Conservation (phyloP, 2,797 vertebrate species). For the Oreonectes daqikongensis region DNA sequence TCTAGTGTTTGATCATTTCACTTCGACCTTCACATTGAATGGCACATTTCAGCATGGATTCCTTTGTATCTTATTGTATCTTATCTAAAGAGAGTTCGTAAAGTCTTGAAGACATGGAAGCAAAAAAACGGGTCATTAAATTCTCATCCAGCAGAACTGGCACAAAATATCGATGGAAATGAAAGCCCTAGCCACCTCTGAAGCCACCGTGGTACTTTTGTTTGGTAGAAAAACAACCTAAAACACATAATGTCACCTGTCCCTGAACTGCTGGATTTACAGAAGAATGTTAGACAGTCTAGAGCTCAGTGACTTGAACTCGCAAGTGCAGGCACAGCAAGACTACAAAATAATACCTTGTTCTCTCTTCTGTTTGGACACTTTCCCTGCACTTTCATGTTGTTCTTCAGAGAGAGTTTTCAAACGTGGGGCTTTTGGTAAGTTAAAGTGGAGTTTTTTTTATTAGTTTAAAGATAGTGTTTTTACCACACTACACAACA, state of each 20-base stretch:
- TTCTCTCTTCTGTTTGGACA: background rate
- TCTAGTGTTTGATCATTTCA: background rate
- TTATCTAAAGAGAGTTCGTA: background rate
- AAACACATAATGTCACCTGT: background rate
- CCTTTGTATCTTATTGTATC: background rate
- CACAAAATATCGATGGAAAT: background rate
- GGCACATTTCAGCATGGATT: background rate
- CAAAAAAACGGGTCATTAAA: background rate
- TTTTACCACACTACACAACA: background rate
- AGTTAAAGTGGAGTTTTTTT: background rate
- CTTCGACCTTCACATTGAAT: background rate
- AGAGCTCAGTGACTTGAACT: conserved; percentile 1
- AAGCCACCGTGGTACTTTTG: background rate
- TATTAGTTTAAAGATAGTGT: background rate
- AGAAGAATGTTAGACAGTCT: background rate
- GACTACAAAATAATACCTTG: background rate
- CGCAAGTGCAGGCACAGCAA: background rate
- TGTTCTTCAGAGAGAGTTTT: background rate
- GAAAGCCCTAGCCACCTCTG: background rate
- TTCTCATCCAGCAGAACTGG: background rate
- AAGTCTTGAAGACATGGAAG: background rate
- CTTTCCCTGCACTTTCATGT: background rate
- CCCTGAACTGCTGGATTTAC: conserved; percentile 1
- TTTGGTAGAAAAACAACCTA: background rate
- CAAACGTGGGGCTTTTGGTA: background rate